Percentiles rank a stretch among this genome's conserved stretches.
Evolutionary conservation across 2,113 vertebrate species (phyloP).

Genomic region (Stomatorhinus ivindoensis): DNA sequence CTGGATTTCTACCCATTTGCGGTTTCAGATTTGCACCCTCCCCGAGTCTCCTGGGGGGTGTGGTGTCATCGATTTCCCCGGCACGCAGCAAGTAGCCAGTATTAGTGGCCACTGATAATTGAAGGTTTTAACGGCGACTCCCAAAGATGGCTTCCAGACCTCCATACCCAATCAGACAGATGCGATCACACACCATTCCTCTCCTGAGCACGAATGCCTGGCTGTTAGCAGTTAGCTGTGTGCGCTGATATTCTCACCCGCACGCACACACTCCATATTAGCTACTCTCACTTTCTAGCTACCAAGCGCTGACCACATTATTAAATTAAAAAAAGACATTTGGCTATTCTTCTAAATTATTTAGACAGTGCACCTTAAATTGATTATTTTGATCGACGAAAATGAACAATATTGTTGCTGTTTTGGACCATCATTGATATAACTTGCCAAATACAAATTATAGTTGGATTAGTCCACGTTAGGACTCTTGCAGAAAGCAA

Average conservation of each 20-base stretch:
- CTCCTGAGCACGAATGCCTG: neutral
- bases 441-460: neutral
- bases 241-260: neutral
- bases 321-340: neutral
- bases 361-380: neutral
- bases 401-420: neutral
- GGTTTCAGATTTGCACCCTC: neutral
- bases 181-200: neutral
- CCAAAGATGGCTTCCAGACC: neutral
- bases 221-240: neutral
- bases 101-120: neutral
- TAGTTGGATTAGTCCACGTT: neutral
- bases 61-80: neutral
- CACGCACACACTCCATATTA: neutral
- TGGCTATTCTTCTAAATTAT: neutral
- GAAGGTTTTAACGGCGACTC: neutral
- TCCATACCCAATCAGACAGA: neutral
- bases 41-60: neutral
- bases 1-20: neutral
- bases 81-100: neutral
- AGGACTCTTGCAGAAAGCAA: neutral
- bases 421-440: neutral
- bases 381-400: neutral
- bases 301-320: neutral
- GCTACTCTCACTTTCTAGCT: neutral